Conservation (phyloP, 1,140 invertebrate genomes). For the Musca vetustissima region DNA sequence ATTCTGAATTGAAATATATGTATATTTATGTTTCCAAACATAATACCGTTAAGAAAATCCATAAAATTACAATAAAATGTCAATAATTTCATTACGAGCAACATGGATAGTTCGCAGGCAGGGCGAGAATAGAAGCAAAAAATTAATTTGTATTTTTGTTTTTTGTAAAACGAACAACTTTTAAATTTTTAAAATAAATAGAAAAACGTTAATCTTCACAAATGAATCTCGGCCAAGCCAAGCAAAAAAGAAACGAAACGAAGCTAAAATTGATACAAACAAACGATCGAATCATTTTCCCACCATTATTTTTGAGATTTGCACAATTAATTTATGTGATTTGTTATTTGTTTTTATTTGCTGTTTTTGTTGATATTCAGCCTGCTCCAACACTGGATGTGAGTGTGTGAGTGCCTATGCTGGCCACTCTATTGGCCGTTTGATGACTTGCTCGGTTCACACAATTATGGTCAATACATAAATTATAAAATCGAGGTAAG, state of each 20-base stretch:
- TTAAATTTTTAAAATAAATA: too few relatives aligned
- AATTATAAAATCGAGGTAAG: constrained; percentile 6
- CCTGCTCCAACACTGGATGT: too few relatives aligned
- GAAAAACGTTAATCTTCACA: too few relatives aligned
- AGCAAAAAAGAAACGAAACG: too few relatives aligned
- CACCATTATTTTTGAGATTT: not conserved
- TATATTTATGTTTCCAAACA: too few relatives aligned
- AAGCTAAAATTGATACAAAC: too few relatives aligned
- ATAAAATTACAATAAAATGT: constrained; percentile 16
- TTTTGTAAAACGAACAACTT: too few relatives aligned
- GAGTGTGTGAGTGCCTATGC: too few relatives aligned
- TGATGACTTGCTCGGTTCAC: not conserved
- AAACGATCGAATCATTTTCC: not conserved
- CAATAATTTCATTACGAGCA: constrained; percentile 13
- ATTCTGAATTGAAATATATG: too few relatives aligned
- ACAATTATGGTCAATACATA: constrained; percentile 15
- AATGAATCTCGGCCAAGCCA: too few relatives aligned
- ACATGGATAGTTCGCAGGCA: not conserved
- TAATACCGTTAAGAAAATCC: not conserved
- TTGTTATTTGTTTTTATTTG: not conserved
- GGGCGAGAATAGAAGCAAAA: not conserved
- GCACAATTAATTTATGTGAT: constrained; percentile 19
- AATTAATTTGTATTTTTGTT: too few relatives aligned
- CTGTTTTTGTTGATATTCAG: too few relatives aligned
- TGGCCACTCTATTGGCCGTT: not conserved